A percentile compares a stretch with the other conserved stretches of the same genome.
Evolutionary conservation across 1,140 invertebrate genomes (phyloP).

Genomic region (Planococcus citri): DNA sequence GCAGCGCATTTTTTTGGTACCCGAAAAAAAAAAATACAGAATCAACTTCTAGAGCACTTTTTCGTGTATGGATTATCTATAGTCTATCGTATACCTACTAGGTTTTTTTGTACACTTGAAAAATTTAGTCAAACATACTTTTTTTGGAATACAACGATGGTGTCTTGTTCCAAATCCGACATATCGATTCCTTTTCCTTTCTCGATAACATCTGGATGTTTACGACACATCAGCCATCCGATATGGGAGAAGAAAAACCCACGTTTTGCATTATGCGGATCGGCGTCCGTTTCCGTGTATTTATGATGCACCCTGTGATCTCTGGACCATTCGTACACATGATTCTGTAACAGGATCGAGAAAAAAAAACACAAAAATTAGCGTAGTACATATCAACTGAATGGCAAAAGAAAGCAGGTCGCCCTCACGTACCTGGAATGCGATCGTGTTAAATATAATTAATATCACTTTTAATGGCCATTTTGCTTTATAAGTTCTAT

Average conservation of each 20-base stretch:
- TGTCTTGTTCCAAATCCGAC: constrained; percentile 68
- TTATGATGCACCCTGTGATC: constrained; percentile 83
- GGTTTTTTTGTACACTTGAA: too few relatives aligned
- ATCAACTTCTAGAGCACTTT: too few relatives aligned
- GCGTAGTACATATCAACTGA: too few relatives aligned
- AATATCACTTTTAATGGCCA: constrained; percentile 69
- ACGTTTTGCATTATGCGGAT: constrained; percentile 60
- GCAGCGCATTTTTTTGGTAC: too few relatives aligned
- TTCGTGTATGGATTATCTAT: too few relatives aligned
- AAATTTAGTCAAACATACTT: too few relatives aligned
- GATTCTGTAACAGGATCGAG: constrained; percentile 76
- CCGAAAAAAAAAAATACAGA: too few relatives aligned
- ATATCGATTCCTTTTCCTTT: constrained; percentile 61
- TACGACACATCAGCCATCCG: constrained; percentile 73
- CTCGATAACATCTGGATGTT: too few relatives aligned
- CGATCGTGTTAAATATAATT: constrained; percentile 38
- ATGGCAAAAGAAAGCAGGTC: too few relatives aligned
- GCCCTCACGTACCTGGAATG: constrained; percentile 24
- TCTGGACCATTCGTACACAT: constrained; percentile 46
- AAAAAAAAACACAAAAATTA: too few relatives aligned
- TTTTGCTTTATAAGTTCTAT: constrained; percentile 86
- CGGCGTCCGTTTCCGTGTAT: constrained; percentile 79
- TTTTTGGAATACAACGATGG: constrained; percentile 73
- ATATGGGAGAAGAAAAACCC: constrained; percentile 86
- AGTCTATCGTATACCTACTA: too few relatives aligned